Percentiles rank a stretch among this genome's conserved stretches.
Evolutionary conservation across 2,797 vertebrate species (phyloP).

Genomic region (Malurus leucopterus): DNA sequence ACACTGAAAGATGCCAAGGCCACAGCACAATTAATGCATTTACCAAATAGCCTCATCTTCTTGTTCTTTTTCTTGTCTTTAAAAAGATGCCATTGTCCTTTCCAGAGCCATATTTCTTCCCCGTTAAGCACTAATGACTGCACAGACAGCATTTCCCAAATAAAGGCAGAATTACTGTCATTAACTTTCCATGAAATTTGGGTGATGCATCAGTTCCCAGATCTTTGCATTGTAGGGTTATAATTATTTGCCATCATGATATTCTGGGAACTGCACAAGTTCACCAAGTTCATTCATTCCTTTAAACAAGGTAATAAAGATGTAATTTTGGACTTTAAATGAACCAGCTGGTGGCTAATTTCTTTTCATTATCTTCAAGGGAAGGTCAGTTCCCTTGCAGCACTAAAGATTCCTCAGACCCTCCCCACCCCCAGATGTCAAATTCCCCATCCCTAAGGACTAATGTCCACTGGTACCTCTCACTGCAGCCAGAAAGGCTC

Average conservation of each 20-base stretch:
- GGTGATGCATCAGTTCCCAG: conserved; percentile 23
- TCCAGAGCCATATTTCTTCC: neutral
- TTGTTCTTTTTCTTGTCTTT: neutral
- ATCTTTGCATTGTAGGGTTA: conserved; percentile 11
- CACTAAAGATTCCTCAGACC: neutral
- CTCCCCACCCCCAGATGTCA: neutral
- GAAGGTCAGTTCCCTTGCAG: neutral
- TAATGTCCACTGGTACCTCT: neutral
- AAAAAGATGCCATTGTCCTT: neutral
- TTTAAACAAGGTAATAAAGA: conserved; percentile 46
- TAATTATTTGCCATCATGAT: conserved; percentile 56
- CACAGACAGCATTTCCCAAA: conserved; percentile 37
- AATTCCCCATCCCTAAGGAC: neutral
- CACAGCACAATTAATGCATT: neutral
- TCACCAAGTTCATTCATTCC: neutral
- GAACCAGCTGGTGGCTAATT: conserved; percentile 5
- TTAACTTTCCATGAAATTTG: conserved; percentile 27
- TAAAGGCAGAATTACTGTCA: conserved; percentile 56
- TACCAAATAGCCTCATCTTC: neutral
- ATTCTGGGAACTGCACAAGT: conserved; percentile 38
- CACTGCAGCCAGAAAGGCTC: neutral
- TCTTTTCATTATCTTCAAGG: neutral
- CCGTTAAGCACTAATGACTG: conserved; percentile 23
- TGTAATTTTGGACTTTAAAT: conserved; percentile 18
- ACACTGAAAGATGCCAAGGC: neutral